These are phyloP conservation scores for Xestia rhomboidea DNA, from an alignment of 2,888 invertebrate species.

Conservation along the genomic window DNA sequence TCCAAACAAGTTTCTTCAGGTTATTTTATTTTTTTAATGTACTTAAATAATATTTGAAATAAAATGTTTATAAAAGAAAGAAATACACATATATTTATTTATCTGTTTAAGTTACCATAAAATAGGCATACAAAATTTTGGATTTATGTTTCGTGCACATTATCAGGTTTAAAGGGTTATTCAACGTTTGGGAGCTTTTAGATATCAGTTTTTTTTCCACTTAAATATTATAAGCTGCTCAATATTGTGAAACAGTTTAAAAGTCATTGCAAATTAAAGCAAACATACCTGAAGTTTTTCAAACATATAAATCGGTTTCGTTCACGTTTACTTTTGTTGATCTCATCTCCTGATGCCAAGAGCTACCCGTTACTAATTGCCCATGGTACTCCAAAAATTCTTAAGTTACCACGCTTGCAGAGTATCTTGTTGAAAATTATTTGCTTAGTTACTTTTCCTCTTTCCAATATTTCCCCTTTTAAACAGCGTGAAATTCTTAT, in stretches of 20 bases:
- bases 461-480: neutral
- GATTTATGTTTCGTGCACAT: neutral
- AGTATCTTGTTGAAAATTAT: neutral
- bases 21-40: neutral
- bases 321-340: neutral
- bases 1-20: neutral
- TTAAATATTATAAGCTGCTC: neutral
- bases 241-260: neutral
- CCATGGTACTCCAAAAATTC: neutral
- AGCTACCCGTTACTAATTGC: neutral
- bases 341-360: too few species aligned
- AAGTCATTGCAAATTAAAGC: neutral
- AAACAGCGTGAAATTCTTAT: conserved; percentile 3
- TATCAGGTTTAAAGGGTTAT: neutral
- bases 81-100: neutral
- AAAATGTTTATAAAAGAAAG: too few species aligned
- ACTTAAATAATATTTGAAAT: neutral
- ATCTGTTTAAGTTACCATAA: neutral
- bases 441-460: neutral
- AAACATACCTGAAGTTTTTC: neutral
- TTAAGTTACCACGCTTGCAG: neutral
- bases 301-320: neutral
- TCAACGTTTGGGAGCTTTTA: neutral
- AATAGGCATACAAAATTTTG: neutral
- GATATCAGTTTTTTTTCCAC: too few species aligned